Base-by-base conservation (phyloP, 2,888 invertebrate species). In the Molorchus minor region DNA sequence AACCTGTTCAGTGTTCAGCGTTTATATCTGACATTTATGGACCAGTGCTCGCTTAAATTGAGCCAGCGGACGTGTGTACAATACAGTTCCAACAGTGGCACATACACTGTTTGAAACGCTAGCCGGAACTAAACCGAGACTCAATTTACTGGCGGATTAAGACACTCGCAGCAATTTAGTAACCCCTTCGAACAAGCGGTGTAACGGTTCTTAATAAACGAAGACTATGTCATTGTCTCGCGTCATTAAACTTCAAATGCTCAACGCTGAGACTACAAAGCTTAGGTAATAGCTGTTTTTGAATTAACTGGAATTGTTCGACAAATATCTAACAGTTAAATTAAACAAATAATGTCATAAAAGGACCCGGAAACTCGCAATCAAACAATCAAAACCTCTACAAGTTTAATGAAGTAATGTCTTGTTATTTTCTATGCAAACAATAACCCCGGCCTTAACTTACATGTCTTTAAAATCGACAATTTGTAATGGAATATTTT, bases 141-240 rank as follows among this genome's bases (percentile, higher is more conserved):
- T 79, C 79, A 80, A 81, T 80, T 80, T 80, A 79, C 79, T 77
- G 76, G 75, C 74, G 80, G 81, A 80, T 81, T 81, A 81, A 80
- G 81, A 80, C 78, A 80, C 79, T 79, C 78, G 75, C 73, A 79
- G 78, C 77, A 77, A 80, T 80, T 80, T 78, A 77, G 77, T 78
- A 80, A 79, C 80, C 79, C 77, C 77, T 78, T 78, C 77, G 79
- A 80, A 79, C 80, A 80, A 79, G 78, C 79, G 75, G 77, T 79
- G 78, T 79, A 79, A 80, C 79, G 79, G 80, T 79, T 80, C 80
- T 80, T 80, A 80, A 80, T 81, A 80, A 81, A 81, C 80, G 80
- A 80, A 79, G 79, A 80, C 80, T 79, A 78, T 78, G 77, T 79
- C 80, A 80, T 81, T 80, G 79, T 81, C 76, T 79, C 80, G 80